A percentile compares a stretch with the other conserved stretches of the same genome.
phyloP scores from a whole-genome alignment of 1,140 invertebrate species.

The Zaprionus nigranus region DNA sequence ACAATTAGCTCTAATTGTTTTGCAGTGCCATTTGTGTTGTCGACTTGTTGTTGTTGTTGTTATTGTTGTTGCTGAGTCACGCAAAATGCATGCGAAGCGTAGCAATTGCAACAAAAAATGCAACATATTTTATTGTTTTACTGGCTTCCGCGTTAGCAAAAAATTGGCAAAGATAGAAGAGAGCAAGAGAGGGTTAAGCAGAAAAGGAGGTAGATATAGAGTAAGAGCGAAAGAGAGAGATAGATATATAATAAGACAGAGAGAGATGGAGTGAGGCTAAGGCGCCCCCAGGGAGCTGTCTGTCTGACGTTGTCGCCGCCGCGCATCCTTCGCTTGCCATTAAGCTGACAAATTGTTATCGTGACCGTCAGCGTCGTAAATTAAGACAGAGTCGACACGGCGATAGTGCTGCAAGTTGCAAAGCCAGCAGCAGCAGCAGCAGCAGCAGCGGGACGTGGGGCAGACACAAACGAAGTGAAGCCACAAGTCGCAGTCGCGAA shows the following conservation, averaged over 20 bases:
- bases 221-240: neutral
- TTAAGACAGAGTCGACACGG: conserved; percentile 59
- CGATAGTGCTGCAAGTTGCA: conserved; percentile 4
- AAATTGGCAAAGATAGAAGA: neutral
- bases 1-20: conserved; percentile 70
- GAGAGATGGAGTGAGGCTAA: neutral
- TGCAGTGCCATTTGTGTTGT: conserved; percentile 50
- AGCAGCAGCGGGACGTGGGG: conserved; percentile 1
- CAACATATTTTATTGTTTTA: conserved; percentile 27
- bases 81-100: conserved; percentile 51
- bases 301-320: conserved; percentile 43
- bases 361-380: conserved; percentile 70
- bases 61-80: conserved; percentile 56
- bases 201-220: neutral
- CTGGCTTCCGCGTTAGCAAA: neutral
- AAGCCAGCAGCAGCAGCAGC: too few relatives aligned
- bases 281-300: neutral
- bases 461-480: neutral
- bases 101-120: conserved; percentile 41
- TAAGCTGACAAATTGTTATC: conserved; percentile 83
- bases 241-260: neutral
- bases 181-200: neutral
- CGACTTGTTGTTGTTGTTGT: conserved; percentile 17
- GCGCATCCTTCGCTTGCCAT: conserved; percentile 73
- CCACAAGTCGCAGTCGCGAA: conserved; percentile 15